Base-by-base conservation (phyloP, 2,113 vertebrate genomes). In the Lichenostomus cassidix region DNA sequence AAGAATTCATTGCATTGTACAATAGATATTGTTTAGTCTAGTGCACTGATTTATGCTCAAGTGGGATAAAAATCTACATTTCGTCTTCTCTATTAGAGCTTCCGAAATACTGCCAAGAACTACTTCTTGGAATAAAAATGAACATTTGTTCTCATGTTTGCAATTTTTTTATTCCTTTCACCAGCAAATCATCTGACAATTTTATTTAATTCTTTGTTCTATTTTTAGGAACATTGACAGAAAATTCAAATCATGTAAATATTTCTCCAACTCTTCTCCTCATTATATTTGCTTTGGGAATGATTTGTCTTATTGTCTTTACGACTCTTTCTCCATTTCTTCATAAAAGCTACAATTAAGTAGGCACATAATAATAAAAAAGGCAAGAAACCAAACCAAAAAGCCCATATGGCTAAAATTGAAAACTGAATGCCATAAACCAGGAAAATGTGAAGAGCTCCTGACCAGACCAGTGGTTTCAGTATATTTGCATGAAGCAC, bases 11-110 rank as follows among this genome's bases (percentile, higher is more conserved):
- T 44, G 67, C 47, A 18, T 37, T 69, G 52, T 75, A 95, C 93
- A 94, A 83, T 92, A 79, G 89, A 67, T 89, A 89, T 62, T 96
- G 94, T 96, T 97, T 96, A 90, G 93, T 96, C 92, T 97, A 73
- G 55, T 69, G 70, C 68, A 63, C 39, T 92, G 93, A 95, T 87
- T 92, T 83, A 95, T 87, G 87, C 53, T 88, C 78, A 90, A 94
- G 75, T 37, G 56, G 83, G 90, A 93, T 84, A 88, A 92, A 92
- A 94, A 94, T 64, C 88, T 95, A 80, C 93, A 88, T 93, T 96
- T 95, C 0, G 0, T 83, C 82, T 74, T 86, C 70, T 55, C 67
- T 88, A 60, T 89, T 94, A 89, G 23, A 86, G 69, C 58, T 60
- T 70, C 79, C 88, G 1, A 44, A 81, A 81, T 39, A 60, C 71